Evolutionary conservation across 2,888 invertebrate species (phyloP).

Genomic region (Caenorhabditis auriculariae): DNA sequence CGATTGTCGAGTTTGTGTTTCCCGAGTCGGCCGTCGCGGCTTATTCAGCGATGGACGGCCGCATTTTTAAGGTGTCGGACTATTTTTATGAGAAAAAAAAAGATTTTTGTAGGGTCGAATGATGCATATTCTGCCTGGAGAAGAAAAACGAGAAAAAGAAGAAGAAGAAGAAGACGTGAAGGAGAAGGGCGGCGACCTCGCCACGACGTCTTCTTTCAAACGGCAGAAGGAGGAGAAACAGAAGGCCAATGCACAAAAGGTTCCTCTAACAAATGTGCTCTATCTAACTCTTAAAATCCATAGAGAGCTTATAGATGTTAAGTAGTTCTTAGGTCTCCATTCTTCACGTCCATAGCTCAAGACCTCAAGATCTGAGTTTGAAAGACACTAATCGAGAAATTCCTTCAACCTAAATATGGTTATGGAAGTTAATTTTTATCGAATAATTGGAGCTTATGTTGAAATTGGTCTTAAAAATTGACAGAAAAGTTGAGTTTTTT

Average conservation of each 20-base stretch:
- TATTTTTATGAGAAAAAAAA: background rate
- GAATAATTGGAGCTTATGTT: too few relatives aligned
- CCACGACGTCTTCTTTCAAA: slow-evolving; percentile 73
- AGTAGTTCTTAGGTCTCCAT: too few relatives aligned
- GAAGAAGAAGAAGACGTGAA: slow-evolving; percentile 10
- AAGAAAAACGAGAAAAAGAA: slow-evolving; percentile 67
- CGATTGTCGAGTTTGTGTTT: slow-evolving; percentile 85
- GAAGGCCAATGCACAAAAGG: slow-evolving; percentile 69
- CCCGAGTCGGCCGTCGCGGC: slow-evolving; percentile 92
- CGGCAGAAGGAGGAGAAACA: slow-evolving; percentile 76
- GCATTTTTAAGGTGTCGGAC: slow-evolving; percentile 73
- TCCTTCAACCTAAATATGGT: too few relatives aligned
- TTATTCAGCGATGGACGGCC: slow-evolving; percentile 85
- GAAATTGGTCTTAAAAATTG: background rate
- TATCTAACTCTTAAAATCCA: too few relatives aligned
- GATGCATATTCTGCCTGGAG: slow-evolving; percentile 87
- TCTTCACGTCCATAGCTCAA: too few relatives aligned
- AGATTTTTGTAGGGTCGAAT: slow-evolving; percentile 75
- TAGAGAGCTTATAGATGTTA: too few relatives aligned
- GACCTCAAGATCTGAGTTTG: too few relatives aligned
- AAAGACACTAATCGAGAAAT: too few relatives aligned
- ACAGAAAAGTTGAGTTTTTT: background rate
- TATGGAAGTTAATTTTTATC: too few relatives aligned
- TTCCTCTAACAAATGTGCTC: too few relatives aligned
- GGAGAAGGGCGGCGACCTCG: slow-evolving; percentile 13